Percentiles rank a stretch among this genome's conserved stretches.
Conservation (phyloP, 1,140 invertebrate genomes). For the Drosophila miranda region DNA sequence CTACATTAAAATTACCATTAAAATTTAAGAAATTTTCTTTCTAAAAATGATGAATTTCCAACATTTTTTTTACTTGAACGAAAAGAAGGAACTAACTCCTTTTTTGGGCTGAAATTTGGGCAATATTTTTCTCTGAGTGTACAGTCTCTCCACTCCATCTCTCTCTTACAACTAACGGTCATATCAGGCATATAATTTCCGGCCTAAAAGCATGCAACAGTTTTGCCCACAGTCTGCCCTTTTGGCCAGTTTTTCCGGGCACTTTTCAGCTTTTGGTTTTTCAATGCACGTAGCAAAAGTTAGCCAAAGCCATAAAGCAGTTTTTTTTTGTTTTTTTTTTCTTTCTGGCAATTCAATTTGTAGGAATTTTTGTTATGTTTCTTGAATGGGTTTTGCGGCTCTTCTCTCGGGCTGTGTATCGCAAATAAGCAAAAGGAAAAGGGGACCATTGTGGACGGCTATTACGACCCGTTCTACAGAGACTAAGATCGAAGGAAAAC, state of each 20-base stretch:
- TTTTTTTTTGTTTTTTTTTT: conserved; percentile 52
- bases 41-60: too few species aligned
- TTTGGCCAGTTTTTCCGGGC: neutral
- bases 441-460: too few species aligned
- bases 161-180: conserved; percentile 21
- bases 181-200: conserved; percentile 57
- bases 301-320: conserved; percentile 75
- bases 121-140: too few species aligned
- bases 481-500: too few species aligned
- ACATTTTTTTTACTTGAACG: too few species aligned
- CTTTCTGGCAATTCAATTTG: conserved; percentile 65
- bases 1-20: too few species aligned
- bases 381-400: neutral
- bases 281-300: conserved; percentile 69
- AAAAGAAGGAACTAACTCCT: too few species aligned
- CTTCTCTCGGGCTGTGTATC: conserved; percentile 17
- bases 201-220: conserved; percentile 76
- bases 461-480: too few species aligned
- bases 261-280: conserved; percentile 44
- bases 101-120: too few species aligned
- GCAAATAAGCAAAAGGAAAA: conserved; percentile 58
- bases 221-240: conserved; percentile 21
- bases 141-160: too few species aligned
- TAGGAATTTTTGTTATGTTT: conserved; percentile 31
- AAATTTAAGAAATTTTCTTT: too few species aligned